A percentile compares a stretch with the other conserved stretches of the same genome.
phyloP scores from a whole-genome alignment of 2,797 vertebrate genomes.

The Apogon talboti region DNA sequence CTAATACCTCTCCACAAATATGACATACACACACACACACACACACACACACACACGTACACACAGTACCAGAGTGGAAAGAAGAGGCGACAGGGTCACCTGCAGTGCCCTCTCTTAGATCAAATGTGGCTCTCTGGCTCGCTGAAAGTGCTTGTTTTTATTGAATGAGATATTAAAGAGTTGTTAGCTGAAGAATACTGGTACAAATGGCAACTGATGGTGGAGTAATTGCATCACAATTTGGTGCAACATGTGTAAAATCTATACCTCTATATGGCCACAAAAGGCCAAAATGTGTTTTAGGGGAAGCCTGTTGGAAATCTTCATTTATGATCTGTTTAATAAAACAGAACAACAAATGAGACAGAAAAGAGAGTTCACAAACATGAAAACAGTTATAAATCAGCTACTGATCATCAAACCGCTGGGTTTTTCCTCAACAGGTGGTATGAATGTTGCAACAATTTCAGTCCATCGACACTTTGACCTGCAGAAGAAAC shows the following conservation, averaged over 20 bases:
- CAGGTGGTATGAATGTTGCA: neutral
- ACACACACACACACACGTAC: conserved; percentile 20
- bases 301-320: neutral
- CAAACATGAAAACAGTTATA: neutral
- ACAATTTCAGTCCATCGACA: neutral
- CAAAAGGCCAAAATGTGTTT: conserved; percentile 3
- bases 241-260: conserved; percentile 45
- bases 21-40: conserved; percentile 38
- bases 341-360: too few relatives aligned
- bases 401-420: neutral
- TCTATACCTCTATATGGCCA: too few relatives aligned
- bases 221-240: conserved; percentile 61
- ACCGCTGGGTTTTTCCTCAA: conserved; percentile 9
- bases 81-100: conserved; percentile 57
- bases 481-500: neutral
- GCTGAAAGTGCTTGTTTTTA: conserved; percentile 69
- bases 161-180: conserved; percentile 75
- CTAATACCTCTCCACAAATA: conserved; percentile 83
- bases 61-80: conserved; percentile 34
- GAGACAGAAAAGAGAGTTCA: neutral
- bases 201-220: conserved; percentile 63
- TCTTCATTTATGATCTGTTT: neutral
- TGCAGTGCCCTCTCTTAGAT: conserved; percentile 65
- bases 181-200: conserved; percentile 68
- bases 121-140: conserved; percentile 63